phyloP scores from a whole-genome alignment of 2,888 invertebrate species.

The Byasa hedistus region DNA sequence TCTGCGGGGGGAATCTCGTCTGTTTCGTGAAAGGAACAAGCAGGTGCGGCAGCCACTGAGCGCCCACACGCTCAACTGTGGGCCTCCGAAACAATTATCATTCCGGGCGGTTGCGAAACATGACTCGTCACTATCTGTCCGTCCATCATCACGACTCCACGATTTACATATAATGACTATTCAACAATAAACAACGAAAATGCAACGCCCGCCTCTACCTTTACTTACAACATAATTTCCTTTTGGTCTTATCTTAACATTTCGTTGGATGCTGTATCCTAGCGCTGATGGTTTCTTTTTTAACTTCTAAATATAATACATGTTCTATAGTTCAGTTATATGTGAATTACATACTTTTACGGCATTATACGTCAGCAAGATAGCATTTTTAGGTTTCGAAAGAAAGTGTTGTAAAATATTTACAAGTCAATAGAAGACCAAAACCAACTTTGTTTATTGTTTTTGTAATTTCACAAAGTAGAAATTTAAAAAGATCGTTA shows the following conservation, averaged over 20 bases:
- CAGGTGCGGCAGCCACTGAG: slow-evolving; percentile 56
- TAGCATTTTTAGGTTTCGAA: too few species aligned
- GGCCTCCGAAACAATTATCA: slow-evolving; percentile 70
- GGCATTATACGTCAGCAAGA: too few species aligned
- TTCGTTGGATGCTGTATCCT: slow-evolving; percentile 27
- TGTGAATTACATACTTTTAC: too few species aligned
- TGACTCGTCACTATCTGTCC: slow-evolving; percentile 74
- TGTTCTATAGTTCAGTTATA: too few species aligned
- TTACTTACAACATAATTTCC: slow-evolving; percentile 55
- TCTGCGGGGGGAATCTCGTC: slow-evolving; percentile 55
- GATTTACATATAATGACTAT: slow-evolving; percentile 79
- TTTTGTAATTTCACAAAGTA: too few species aligned
- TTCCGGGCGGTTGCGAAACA: slow-evolving; percentile 74
- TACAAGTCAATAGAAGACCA: too few species aligned
- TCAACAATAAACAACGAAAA: slow-evolving; percentile 75
- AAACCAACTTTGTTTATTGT: too few species aligned
- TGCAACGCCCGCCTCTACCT: slow-evolving; percentile 45
- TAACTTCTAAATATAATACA: too few species aligned
- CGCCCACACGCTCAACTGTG: slow-evolving; percentile 55
- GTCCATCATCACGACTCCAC: slow-evolving; percentile 76
- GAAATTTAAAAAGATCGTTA: too few species aligned
- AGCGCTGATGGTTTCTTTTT: slow-evolving; percentile 1
- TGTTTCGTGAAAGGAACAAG: slow-evolving; percentile 54
- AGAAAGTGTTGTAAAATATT: too few species aligned
- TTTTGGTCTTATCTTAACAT: slow-evolving; percentile 40